phyloP scores from a whole-genome alignment of 2,888 invertebrate species.

The Ditylenchus weischeri region DNA sequence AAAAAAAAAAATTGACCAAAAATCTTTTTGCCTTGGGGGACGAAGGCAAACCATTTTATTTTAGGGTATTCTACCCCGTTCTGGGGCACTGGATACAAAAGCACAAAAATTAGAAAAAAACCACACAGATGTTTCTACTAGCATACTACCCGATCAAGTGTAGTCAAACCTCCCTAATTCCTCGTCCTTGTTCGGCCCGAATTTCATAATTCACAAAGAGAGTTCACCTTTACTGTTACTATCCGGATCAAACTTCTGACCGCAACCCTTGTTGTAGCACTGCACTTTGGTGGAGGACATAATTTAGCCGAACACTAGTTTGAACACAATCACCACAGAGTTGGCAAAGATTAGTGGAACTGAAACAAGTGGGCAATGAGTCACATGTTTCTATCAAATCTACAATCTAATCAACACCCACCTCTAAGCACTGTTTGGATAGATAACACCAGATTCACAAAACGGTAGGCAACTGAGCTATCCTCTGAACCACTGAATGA shows the following conservation, averaged over 20 bases:
- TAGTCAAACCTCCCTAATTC: too few species aligned
- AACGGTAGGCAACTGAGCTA: conserved; percentile 77
- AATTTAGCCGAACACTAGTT: conserved; percentile 77
- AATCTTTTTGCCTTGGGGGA: too few species aligned
- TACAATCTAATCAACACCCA: conserved; percentile 62
- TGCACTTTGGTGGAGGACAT: background rate
- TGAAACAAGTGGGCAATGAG: conserved; percentile 62
- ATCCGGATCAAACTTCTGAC: conserved; percentile 74
- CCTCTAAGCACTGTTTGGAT: conserved; percentile 93
- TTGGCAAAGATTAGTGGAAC: conserved; percentile 91
- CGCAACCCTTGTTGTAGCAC: conserved; percentile 90
- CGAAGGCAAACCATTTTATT: too few species aligned
- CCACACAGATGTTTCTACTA: too few species aligned
- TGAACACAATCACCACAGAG: conserved; percentile 78
- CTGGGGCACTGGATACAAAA: too few species aligned
- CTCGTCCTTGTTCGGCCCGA: too few species aligned
- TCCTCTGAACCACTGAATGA: conserved; percentile 34
- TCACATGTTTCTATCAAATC: conserved; percentile 1
- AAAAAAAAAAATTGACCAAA: too few species aligned
- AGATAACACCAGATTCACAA: conserved; percentile 83
- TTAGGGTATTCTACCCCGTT: too few species aligned
- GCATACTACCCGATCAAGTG: too few species aligned
- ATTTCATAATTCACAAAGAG: background rate
- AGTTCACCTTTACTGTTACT: conserved; percentile 67
- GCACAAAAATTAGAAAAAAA: too few species aligned